Percentiles rank a stretch among this genome's conserved stretches.
Conservation (phyloP, 2,113 vertebrate species). For the Tylochromis polylepis region DNA sequence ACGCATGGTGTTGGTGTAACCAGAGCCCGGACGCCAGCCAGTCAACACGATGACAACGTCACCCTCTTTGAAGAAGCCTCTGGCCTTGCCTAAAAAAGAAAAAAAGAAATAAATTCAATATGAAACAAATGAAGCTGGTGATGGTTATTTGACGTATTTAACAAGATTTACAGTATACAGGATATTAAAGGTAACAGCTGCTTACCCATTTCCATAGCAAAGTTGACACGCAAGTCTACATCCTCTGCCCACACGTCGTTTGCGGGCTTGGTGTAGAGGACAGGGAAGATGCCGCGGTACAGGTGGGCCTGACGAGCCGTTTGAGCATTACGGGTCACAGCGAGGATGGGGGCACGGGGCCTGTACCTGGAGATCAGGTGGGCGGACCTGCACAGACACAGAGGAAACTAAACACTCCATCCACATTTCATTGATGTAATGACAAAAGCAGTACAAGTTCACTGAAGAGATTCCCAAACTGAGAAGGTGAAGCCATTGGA, state of each 20-base stretch:
- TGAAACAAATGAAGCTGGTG: background rate
- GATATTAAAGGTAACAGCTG: background rate
- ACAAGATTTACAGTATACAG: background rate
- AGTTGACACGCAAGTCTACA: constrained; percentile 88
- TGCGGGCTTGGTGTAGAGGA: constrained; percentile 82
- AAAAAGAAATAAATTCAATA: background rate
- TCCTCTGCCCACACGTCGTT: constrained; percentile 91
- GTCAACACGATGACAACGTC: constrained; percentile 91
- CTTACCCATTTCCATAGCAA: constrained; percentile 92
- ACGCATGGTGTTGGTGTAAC: constrained; percentile 99
- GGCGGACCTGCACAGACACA: constrained; percentile 79
- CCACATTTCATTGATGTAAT: background rate
- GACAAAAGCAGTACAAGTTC: background rate
- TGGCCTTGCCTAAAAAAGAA: constrained; percentile 80
- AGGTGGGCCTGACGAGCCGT: constrained; percentile 94
- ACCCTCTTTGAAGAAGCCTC: constrained; percentile 91
- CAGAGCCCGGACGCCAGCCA: constrained; percentile 93
- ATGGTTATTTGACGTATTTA: background rate
- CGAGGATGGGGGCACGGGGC: constrained; percentile 92
- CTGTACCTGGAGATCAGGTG: constrained; percentile 93
- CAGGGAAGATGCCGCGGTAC: constrained; percentile 93
- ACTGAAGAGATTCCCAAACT: background rate
- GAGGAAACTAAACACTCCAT: background rate
- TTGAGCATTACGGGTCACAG: constrained; percentile 88
- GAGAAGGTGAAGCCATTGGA: background rate